phyloP scores from a whole-genome alignment of 37 sponge, comb jelly and placozoan species.

The Theonella swinhoei region DNA sequence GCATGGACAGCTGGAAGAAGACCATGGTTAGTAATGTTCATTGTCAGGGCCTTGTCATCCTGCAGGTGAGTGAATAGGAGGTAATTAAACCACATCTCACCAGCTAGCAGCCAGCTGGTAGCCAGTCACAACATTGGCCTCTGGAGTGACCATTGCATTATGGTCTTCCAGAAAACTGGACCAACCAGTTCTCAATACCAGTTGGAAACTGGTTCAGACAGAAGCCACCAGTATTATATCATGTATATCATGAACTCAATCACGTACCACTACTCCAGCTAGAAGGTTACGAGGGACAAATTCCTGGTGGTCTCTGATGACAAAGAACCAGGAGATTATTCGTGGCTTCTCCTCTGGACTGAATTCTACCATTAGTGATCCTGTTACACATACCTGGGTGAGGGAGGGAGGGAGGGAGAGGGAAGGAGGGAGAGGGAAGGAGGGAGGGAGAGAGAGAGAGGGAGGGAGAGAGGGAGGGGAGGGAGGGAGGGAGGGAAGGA shows the following conservation, averaged over 20 bases:
- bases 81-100: too few species aligned
- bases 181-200: neutral
- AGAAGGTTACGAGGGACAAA: slow-evolving; percentile 28
- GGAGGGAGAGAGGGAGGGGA: neutral
- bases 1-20: slow-evolving; percentile 23
- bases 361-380: slow-evolving; percentile 63
- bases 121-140: slow-evolving; percentile 11
- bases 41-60: slow-evolving; percentile 17
- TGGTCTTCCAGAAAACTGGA: neutral
- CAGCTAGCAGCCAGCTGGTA: neutral
- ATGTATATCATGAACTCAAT: neutral
- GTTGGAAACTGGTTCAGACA: too few species aligned
- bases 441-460: slow-evolving; percentile 24
- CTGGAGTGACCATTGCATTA: neutral
- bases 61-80: too few species aligned
- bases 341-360: slow-evolving; percentile 70
- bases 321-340: slow-evolving; percentile 59
- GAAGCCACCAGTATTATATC: too few species aligned
- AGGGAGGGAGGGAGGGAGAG: neutral
- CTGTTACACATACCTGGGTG: slow-evolving; percentile 47
- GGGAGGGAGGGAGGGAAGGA: neutral
- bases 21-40: slow-evolving; percentile 28
- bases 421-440: neutral
- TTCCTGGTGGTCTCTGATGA: slow-evolving; percentile 51
- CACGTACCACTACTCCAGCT: slow-evolving; percentile 14